A percentile compares a stretch with the other conserved stretches of the same genome.
Evolutionary conservation across 2,797 vertebrate species (phyloP).

Genomic region (Pipistrellus pipistrellus): DNA sequence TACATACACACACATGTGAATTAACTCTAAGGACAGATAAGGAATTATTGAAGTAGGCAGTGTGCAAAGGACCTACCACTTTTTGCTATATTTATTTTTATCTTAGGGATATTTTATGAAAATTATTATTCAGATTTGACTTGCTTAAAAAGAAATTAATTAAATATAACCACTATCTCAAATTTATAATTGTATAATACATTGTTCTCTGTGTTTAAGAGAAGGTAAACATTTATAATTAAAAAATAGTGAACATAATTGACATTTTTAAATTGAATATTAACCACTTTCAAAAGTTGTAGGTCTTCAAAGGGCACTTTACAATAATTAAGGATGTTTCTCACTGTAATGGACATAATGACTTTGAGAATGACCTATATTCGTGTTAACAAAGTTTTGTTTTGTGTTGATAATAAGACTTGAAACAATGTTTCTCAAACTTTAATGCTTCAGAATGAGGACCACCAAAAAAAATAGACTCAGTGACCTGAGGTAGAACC

Average conservation of each 20-base stretch:
- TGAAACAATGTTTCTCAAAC: not conserved
- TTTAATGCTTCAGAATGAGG: not conserved
- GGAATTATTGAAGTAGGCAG: not conserved
- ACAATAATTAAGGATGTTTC: not conserved
- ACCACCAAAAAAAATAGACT: not conserved
- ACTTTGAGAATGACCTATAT: not conserved
- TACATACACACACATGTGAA: not conserved
- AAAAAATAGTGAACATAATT: not conserved
- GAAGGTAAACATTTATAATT: not conserved
- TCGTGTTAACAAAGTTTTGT: not conserved
- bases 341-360: not conserved
- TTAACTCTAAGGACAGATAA: not conserved
- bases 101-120: not conserved
- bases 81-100: conserved; percentile 22
- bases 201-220: not conserved
- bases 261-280: not conserved
- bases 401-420: not conserved
- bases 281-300: not conserved
- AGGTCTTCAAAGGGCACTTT: not conserved
- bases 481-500: not conserved
- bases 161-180: not conserved
- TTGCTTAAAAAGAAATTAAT: conserved; percentile 22
- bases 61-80: not conserved
- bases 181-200: not conserved
- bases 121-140: not conserved